These are phyloP conservation scores for Ichneumon xanthorius DNA, from an alignment of 2,888 invertebrate species.

Conservation along the genomic window DNA sequence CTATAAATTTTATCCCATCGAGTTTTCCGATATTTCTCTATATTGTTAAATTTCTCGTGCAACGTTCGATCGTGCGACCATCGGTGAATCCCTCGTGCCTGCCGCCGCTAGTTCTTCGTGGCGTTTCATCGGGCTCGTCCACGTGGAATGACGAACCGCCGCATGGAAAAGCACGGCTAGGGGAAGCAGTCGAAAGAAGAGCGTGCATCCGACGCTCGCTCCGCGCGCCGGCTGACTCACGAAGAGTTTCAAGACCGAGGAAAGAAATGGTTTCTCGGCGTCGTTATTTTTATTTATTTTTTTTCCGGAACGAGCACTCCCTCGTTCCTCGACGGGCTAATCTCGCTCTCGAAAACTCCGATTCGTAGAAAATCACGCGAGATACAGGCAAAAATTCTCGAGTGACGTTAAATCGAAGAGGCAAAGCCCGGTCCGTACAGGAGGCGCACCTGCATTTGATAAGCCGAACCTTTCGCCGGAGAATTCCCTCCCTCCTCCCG, in stretches of 20 bases:
- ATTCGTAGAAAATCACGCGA: neutral
- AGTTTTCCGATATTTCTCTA: neutral
- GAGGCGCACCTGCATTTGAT: neutral
- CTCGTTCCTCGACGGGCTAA: conserved; percentile 16
- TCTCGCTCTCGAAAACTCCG: neutral
- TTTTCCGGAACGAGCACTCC: conserved; percentile 7
- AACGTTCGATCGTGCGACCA: neutral
- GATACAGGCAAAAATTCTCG: neutral
- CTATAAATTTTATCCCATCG: too few relatives aligned
- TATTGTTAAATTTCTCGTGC: neutral
- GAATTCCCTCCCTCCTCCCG: neutral
- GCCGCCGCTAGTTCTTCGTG: conserved; percentile 2
- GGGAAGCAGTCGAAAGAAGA: conserved; percentile 17
- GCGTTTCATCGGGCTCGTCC: conserved; percentile 23
- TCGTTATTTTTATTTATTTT: conserved; percentile 6
- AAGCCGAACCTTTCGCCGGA: neutral
- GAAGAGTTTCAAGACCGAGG: conserved; percentile 2
- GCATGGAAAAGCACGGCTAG: conserved; percentile 5
- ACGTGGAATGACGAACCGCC: conserved; percentile 34
- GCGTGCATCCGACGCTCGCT: conserved; percentile 15
- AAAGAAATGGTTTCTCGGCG: conserved; percentile 30
- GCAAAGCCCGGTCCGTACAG: neutral
- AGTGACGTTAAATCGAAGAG: neutral
- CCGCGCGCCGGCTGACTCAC: conserved; percentile 11
- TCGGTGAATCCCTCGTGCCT: neutral